phyloP scores from a whole-genome alignment of 1,140 invertebrate genomes.

The Conus ventricosus region DNA sequence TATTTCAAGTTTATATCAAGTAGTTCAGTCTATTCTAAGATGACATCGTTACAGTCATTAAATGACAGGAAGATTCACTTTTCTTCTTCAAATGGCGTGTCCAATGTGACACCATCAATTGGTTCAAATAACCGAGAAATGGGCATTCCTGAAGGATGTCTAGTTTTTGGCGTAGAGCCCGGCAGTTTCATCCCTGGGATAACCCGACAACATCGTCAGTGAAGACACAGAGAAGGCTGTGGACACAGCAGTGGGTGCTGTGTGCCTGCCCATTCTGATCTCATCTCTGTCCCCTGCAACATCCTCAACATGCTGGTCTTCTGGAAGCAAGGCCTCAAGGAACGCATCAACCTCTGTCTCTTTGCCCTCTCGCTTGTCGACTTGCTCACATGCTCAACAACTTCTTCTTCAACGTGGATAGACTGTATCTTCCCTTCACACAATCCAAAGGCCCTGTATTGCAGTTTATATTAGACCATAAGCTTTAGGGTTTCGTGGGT shows the following conservation, averaged over 20 bases:
- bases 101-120: neutral
- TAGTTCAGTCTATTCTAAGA: neutral
- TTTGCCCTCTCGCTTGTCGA: neutral
- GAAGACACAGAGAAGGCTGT: neutral
- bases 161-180: neutral
- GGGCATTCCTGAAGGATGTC: neutral
- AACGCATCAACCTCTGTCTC: constrained; percentile 15
- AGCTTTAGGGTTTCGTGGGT: neutral
- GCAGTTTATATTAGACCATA: neutral
- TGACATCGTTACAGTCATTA: too few relatives aligned
- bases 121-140: neutral
- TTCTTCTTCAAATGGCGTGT: neutral
- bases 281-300: neutral
- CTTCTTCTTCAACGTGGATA: neutral
- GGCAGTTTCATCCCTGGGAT: neutral
- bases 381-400: neutral
- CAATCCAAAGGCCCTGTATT: neutral
- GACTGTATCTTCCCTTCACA: neutral
- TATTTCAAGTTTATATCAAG: neutral
- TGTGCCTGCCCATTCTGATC: neutral
- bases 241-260: neutral
- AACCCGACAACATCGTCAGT: constrained; percentile 8
- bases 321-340: constrained; percentile 18
- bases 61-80: too few relatives aligned
- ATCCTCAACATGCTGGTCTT: neutral